These are phyloP conservation scores for Papilio polytes DNA, from an alignment of 1,140 invertebrate species.

Conservation along the genomic window DNA sequence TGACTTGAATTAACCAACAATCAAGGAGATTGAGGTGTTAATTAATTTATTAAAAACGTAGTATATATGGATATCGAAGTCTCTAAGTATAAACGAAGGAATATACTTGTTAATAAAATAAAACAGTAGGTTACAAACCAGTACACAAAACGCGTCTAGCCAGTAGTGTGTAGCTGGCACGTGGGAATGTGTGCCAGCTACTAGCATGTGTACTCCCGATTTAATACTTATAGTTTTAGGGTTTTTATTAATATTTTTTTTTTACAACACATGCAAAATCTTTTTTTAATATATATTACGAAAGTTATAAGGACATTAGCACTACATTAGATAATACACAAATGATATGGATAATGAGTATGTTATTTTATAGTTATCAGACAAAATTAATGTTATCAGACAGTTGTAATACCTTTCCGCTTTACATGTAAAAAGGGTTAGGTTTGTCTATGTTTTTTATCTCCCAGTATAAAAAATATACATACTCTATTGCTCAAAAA, in stretches of 20 bases:
- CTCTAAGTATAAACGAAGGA: background rate
- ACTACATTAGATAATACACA: background rate
- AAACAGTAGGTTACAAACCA: too few relatives aligned
- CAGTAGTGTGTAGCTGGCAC: too few relatives aligned
- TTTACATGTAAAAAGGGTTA: background rate
- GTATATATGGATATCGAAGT: too few relatives aligned
- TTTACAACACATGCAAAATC: background rate
- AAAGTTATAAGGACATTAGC: constrained; percentile 3
- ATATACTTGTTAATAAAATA: too few relatives aligned
- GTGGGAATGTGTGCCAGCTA: too few relatives aligned
- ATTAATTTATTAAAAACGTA: background rate
- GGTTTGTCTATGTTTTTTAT: background rate
- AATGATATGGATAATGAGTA: too few relatives aligned
- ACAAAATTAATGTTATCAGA: too few relatives aligned
- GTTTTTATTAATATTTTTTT: background rate
- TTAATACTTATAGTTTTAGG: background rate
- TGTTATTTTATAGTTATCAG: background rate
- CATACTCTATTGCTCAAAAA: background rate
- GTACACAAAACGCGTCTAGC: too few relatives aligned
- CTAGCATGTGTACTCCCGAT: too few relatives aligned
- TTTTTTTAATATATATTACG: background rate
- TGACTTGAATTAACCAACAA: background rate
- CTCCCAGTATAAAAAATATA: background rate
- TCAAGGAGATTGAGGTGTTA: background rate
- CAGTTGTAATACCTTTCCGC: background rate